phyloP scores from a whole-genome alignment of 2,888 invertebrate genomes.

The Tridacna crocea region DNA sequence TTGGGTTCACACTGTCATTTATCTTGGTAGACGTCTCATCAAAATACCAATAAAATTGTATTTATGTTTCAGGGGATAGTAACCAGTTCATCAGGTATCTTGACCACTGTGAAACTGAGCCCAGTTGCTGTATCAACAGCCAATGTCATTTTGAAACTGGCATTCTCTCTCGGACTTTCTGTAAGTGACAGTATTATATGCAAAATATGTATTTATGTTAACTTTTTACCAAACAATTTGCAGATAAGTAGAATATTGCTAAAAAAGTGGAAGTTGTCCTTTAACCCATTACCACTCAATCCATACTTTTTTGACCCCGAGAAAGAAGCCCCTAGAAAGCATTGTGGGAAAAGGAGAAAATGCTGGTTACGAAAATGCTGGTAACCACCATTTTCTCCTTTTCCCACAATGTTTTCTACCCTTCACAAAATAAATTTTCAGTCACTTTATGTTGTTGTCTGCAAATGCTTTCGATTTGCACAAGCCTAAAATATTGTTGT shows the following conservation, averaged over 20 bases:
- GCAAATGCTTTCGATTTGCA: too few species aligned
- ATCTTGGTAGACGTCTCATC: too few species aligned
- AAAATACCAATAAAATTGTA: too few species aligned
- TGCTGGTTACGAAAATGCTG: background rate
- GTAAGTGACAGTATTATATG: constrained; percentile 61
- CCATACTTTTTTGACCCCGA: too few species aligned
- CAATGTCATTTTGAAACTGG: constrained; percentile 70
- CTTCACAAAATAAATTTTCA: too few species aligned
- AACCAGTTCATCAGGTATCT: constrained; percentile 41
- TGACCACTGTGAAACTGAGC: constrained; percentile 63
- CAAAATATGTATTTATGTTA: background rate
- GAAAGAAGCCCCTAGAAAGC: background rate
- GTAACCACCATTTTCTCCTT: background rate
- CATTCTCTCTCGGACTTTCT: constrained; percentile 71
- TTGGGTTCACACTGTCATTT: too few species aligned
- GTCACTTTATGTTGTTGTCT: too few species aligned
- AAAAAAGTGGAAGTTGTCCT: background rate
- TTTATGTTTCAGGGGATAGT: constrained; percentile 71
- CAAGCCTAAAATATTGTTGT: too few species aligned
- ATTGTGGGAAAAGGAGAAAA: background rate
- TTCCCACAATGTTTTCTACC: background rate
- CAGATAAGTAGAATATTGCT: background rate
- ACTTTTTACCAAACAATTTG: background rate
- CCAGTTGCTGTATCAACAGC: constrained; percentile 73
- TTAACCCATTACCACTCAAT: too few species aligned